Conservation (phyloP, 2,113 vertebrate species). For the Hydropotes inermis region DNA sequence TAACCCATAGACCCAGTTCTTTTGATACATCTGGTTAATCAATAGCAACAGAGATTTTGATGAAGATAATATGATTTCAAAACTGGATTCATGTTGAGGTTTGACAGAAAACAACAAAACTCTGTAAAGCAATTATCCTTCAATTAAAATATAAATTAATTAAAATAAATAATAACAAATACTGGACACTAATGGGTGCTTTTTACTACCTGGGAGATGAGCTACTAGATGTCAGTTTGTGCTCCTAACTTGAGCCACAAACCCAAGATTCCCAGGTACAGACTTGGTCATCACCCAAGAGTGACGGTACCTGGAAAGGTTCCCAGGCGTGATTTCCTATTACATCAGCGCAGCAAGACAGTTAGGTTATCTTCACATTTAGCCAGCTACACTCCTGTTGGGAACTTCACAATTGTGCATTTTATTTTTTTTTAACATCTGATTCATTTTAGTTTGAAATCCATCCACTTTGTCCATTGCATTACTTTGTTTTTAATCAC, state of each 20-base stretch:
- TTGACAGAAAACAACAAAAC: neutral
- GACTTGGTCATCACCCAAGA: neutral
- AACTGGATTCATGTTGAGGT: neutral
- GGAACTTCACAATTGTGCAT: neutral
- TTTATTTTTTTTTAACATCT: constrained; percentile 23
- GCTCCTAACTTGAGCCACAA: neutral
- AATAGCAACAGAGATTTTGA: neutral
- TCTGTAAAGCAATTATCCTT: neutral
- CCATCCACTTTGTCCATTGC: neutral
- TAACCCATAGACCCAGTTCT: neutral
- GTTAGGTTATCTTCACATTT: neutral
- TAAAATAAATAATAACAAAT: neutral
- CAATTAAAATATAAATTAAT: neutral
- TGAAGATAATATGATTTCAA: neutral
- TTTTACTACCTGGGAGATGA: neutral
- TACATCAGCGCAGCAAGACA: neutral
- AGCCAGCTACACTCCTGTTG: neutral
- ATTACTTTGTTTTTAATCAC: neutral
- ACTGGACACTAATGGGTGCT: neutral
- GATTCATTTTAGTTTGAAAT: neutral
- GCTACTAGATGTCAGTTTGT: neutral
- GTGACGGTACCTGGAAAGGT: neutral
- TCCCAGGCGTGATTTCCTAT: neutral
- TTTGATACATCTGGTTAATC: neutral
- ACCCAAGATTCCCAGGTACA: neutral